Evolutionary conservation across 92 coral and sea anemone species (phyloP).

Genomic region (Umimayanthus chanpuru): DNA sequence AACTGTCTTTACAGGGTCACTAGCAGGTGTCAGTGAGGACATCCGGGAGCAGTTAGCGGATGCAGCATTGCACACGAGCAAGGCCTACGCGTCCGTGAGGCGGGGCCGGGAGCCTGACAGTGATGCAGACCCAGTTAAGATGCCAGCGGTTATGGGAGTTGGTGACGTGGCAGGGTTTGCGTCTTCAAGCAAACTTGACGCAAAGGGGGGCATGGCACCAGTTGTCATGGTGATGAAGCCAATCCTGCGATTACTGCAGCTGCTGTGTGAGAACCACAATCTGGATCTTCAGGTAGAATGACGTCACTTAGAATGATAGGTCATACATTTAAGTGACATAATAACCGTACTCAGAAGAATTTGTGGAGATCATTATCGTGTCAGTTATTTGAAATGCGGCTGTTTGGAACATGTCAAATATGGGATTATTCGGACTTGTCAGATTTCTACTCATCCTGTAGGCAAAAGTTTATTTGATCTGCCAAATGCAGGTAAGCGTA

Average conservation of each 20-base stretch:
- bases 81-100: conserved; percentile 92
- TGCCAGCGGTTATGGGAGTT: conserved; percentile 41
- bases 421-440: too few relatives aligned
- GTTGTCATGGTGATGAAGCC: conserved; percentile 97
- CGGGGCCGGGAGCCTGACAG: conserved; percentile 96
- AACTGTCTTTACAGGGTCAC: conserved; percentile 49
- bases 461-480: too few relatives aligned
- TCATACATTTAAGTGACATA: too few relatives aligned
- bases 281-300: conserved; percentile 83
- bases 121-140: conserved; percentile 73
- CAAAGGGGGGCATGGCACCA: conserved; percentile 79
- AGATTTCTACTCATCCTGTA: too few relatives aligned
- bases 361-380: background rate
- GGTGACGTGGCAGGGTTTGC: conserved; percentile 40
- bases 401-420: too few relatives aligned
- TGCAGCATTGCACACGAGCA: conserved; percentile 94
- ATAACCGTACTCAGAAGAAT: background rate
- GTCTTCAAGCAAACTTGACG: conserved; percentile 68
- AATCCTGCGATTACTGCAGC: conserved; percentile 87
- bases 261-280: conserved; percentile 96
- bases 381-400: too few relatives aligned
- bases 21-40: conserved; percentile 92
- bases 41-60: conserved; percentile 93
- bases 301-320: background rate
- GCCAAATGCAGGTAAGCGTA: too few relatives aligned